A percentile compares a stretch with the other conserved stretches of the same genome.
Conservation (phyloP, 2,113 vertebrate species). For the Peucedramus taeniatus region DNA sequence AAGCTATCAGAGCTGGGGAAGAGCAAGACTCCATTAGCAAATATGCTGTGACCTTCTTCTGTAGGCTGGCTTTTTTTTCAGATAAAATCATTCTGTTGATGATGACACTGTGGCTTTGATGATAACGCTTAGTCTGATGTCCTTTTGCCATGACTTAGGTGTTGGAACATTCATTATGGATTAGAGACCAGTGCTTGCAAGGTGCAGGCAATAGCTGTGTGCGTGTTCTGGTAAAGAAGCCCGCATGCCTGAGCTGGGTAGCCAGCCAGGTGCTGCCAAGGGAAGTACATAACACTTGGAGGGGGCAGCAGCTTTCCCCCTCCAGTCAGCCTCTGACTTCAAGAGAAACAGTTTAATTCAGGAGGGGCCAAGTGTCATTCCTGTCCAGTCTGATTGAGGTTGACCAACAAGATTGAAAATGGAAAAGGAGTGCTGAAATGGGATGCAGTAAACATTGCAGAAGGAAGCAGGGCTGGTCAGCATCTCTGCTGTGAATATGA, state of each 20-base stretch:
- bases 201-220: neutral
- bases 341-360: neutral
- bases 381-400: neutral
- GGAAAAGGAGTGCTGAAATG: neutral
- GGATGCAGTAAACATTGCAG: neutral
- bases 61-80: neutral
- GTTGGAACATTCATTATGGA: neutral
- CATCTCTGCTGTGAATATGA: neutral
- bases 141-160: neutral
- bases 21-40: neutral
- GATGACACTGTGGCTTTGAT: neutral
- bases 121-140: neutral
- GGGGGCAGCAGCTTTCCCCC: neutral
- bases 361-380: neutral
- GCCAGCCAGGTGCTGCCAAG: neutral
- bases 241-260: neutral
- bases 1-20: neutral
- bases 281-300: rapidly evolving
- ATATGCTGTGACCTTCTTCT: neutral
- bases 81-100: neutral
- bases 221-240: neutral
- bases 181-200: neutral
- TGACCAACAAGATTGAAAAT: rapidly evolving
- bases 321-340: neutral
- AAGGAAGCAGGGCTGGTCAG: neutral